Base-by-base conservation (phyloP, 1,140 invertebrate genomes). In the Hylyphantes graminicola region DNA sequence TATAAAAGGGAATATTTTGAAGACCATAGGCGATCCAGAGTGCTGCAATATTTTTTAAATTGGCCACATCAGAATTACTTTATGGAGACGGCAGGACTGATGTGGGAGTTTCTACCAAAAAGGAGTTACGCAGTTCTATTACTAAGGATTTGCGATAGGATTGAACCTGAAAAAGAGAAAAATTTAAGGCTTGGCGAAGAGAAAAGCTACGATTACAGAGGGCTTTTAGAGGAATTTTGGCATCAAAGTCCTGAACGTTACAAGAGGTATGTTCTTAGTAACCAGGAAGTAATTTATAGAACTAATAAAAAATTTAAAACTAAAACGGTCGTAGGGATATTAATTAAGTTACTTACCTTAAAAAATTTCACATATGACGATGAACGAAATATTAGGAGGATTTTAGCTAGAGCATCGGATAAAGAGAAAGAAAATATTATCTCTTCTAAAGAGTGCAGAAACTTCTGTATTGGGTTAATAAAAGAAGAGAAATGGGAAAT, bases 191-290 rank as follows among this genome's bases (percentile, higher is more conserved):
- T 59, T 72, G 77, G 77, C 51, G 77, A 80, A 80, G 77, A 3
- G 64, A 70, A 51, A 61, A 80, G 63, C 35, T 35, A 35, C 35
- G 35, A 35, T 35, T 35, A 35, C 5, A 35, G 35, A 35, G 35
- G 35, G 35, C 35, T 35, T 35, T 35, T 80, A 53, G 67, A 35
- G 13, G 78, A 80, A 68, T 80, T 80, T 80, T 80, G 78, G 78
- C 17, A 6, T 7, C 51, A 80, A 80, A 70, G 63, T 70, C 61
- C 64, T 12, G 64, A 80, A 13, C 15, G 21, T 80, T 53, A 68
- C 64, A 80, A 80, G 19, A 80, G 78, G 78, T 80, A 80, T 80
- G 50, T 80, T 80, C 35, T 67, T 67, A 80, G 68, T 53, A 61
- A 68, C 68, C n/a, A 68, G 64, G 8, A 68, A 68, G 35, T 12